A percentile compares a stretch with the other conserved stretches of the same genome.
Evolutionary conservation across 2,797 vertebrate genomes (phyloP).

Genomic region (Lagothrix lagotricha): DNA sequence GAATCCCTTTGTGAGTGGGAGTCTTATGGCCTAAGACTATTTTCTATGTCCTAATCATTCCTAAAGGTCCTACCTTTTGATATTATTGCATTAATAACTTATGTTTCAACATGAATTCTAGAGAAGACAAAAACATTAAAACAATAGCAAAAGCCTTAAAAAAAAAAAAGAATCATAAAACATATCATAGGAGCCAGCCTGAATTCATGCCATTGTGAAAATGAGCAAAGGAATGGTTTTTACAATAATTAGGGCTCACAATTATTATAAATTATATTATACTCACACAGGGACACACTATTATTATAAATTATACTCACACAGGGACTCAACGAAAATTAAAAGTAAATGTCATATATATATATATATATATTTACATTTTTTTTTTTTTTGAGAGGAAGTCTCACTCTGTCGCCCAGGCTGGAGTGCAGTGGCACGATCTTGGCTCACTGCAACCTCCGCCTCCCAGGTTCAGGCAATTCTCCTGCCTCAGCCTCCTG

Average conservation of each 20-base stretch:
- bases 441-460: no score
- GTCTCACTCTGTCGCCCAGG: rapidly evolving
- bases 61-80: background rate
- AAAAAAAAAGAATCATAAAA: background rate
- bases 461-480: no score
- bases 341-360: no score
- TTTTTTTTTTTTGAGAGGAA: no score
- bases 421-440: no score
- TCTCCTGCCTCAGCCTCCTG: no score
- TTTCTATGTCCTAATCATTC: background rate
- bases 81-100: background rate
- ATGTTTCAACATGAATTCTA: background rate
- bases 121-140: background rate
- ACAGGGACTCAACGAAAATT: no score
- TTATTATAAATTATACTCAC: no score
- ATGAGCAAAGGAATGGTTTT: background rate
- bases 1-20: background rate
- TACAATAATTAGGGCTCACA: background rate
- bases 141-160: background rate
- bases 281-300: no score
- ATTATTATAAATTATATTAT: no score
- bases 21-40: background rate
- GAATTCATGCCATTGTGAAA: background rate
- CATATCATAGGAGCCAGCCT: background rate
- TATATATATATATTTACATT: no score